Base-by-base conservation (phyloP, 1,140 invertebrate species). In the Neelides sp. region DNA sequence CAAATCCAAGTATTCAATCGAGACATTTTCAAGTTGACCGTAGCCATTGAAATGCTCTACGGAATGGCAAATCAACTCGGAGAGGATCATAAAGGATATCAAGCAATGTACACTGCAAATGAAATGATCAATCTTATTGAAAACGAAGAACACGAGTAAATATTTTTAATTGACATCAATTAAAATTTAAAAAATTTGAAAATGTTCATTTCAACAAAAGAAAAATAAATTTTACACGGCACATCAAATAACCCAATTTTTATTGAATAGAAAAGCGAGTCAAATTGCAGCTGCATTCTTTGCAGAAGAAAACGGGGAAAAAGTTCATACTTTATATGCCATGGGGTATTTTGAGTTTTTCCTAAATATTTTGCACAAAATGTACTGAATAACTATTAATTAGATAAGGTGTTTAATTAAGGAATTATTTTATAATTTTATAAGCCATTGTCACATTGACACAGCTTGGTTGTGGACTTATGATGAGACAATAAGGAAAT, bases 391-490 rank as follows among this genome's bases (percentile, higher is more conserved):
- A n/a, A n/a, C n/a, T n/a, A n/a, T n/a, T n/a, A n/a, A n/a, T n/a
- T n/a, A n/a, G n/a, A n/a, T n/a, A n/a, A n/a, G n/a, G n/a, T n/a
- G n/a, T n/a, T n/a, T n/a, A n/a, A n/a, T n/a, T n/a, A n/a, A n/a
- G n/a, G n/a, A n/a, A n/a, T n/a, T n/a, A n/a, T n/a, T n/a, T n/a
- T n/a, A n/a, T n/a, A n/a, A n/a, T n/a, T n/a, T n/a, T n/a, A n/a
- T n/a, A n/a, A n/a, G n/a, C n/a, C 45, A 54, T 42, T 54, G 55
- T 42, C 74, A 76, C 59, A 76, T 76, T 56, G 74, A 76, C 55
- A 67, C 71, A 43, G 74, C 73, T 1, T 75, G 73, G 73, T 58
- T 75, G 32, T 75, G 73, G 72, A 67, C 70, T 0, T 74, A 71
- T 64, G 68, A 64, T 42, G 73, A 75, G 61, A 73, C 73, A 5